Evolutionary conservation across 2,797 vertebrate species (phyloP), one percentile per base, ranked within the genome.

Genomic region (Syndactyla subalaris): DNA sequence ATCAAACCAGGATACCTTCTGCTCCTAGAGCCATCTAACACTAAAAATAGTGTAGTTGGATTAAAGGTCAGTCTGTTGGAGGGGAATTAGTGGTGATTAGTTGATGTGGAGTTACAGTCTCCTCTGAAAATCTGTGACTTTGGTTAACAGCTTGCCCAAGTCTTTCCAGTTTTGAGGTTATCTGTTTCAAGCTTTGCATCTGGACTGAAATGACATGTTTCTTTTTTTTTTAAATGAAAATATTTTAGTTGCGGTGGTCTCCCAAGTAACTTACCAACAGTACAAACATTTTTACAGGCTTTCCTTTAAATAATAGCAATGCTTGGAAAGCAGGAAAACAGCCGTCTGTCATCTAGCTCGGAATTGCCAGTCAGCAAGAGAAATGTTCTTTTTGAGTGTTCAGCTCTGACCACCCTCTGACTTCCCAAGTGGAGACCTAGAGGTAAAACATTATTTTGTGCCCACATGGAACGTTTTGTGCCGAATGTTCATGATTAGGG

Each of bases 121-220:
- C 18, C 5, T 71, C 59, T 85, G 41, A 77, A 76, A 85, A 61
- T 71, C n/a, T 24, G 23, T 66, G 34, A 30, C 61, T 85, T 85
- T 32, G 59, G 41, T 83, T 71, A 85, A 62, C 36, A 57, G 12
- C 17, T 77, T 93, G 45, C 17, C 23, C 52, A 46, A 67, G 45
- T 46, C 32, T 92, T 92, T 71, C 49, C n/a, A n/a, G 61, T 85
- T 91, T 30, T 63, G 78, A 82, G 71, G 41, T 93, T 94, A 55
- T 81, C 89, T 96, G 48, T 85, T 95, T 89, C 71, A 82, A 63
- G 71, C 23, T 89, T 85, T 83, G 38, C 55, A 79, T 87, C 71
- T 79, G 89, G 59, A 62, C 59, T 83, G 63, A 79, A 91, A 68
- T 76, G 10, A 9, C 27, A 45, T 49, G 14, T 14, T 12, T 23